phyloP scores from a whole-genome alignment of 2,113 vertebrate species.

The Condylura cristata region DNA sequence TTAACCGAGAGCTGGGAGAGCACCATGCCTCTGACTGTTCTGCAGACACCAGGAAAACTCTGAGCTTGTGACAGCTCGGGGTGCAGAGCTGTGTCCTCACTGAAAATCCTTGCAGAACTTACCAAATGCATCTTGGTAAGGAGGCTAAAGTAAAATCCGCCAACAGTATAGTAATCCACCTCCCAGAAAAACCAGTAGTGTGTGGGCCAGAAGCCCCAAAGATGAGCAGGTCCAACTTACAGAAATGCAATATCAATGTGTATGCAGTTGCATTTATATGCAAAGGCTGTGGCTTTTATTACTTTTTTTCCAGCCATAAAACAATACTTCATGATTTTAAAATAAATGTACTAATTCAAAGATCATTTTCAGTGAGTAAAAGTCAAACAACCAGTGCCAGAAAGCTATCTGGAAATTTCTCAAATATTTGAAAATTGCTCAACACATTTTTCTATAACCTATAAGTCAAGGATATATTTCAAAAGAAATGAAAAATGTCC shows the following conservation, averaged over 20 bases:
- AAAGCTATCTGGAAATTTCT: too few species aligned
- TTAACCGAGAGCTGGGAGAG: neutral
- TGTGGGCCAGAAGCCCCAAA: neutral
- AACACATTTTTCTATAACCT: too few species aligned
- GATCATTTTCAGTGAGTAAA: too few species aligned
- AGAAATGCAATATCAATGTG: neutral
- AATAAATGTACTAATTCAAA: too few species aligned
- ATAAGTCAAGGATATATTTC: too few species aligned
- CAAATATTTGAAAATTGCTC: too few species aligned
- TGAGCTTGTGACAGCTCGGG: neutral
- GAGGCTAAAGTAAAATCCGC: neutral
- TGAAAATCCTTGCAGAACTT: neutral
- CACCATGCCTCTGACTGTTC: neutral
- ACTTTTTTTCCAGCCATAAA: too few species aligned
- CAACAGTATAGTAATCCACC: fast-evolving
- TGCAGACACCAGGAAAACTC: neutral
- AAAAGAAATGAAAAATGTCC: too few species aligned
- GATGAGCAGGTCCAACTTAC: neutral
- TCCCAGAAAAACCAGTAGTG: neutral
- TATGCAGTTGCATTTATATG: neutral
- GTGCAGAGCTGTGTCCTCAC: neutral
- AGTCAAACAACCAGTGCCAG: too few species aligned
- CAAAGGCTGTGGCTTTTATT: neutral
- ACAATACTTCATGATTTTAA: too few species aligned
- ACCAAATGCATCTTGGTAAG: neutral